These are phyloP conservation scores for Pocillopora verrucosa DNA, from an alignment of 64 coral and sea anemone species.

Conservation along the genomic window DNA sequence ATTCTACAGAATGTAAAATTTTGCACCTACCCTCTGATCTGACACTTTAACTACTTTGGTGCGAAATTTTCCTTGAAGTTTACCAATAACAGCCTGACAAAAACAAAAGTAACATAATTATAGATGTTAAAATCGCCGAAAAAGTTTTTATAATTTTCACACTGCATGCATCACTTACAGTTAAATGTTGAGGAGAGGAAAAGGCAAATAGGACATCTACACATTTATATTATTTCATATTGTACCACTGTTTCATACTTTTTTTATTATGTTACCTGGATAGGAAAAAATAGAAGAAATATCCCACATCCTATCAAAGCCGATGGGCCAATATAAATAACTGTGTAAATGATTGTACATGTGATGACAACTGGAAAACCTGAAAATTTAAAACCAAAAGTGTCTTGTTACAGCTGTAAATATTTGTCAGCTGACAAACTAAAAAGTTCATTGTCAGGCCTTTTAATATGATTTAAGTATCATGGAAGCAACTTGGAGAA, in stretches of 20 bases:
- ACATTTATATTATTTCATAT: too few species aligned
- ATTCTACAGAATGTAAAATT: neutral
- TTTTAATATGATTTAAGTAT: too few species aligned
- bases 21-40: constrained; percentile 65
- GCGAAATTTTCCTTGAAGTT: constrained; percentile 68
- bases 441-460: too few species aligned
- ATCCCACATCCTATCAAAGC: constrained; percentile 82
- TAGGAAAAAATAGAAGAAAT: constrained; percentile 72
- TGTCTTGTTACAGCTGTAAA: neutral
- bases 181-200: too few species aligned
- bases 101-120: neutral
- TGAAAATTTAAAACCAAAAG: neutral
- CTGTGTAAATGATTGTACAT: constrained; percentile 74
- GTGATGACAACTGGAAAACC: constrained; percentile 66
- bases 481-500: too few species aligned
- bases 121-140: neutral
- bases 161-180: neutral
- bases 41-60: constrained; percentile 78
- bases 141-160: too few species aligned
- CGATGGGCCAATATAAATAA: constrained; percentile 72
- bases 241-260: neutral
- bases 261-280: constrained; percentile 62
- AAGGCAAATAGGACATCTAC: too few species aligned
- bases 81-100: constrained; percentile 68
- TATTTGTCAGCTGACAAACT: too few species aligned